A percentile compares a stretch with the other conserved stretches of the same genome.
Evolutionary conservation across 92 coral and sea anemone species (phyloP).

Genomic region (Parazoanthus darwini): DNA sequence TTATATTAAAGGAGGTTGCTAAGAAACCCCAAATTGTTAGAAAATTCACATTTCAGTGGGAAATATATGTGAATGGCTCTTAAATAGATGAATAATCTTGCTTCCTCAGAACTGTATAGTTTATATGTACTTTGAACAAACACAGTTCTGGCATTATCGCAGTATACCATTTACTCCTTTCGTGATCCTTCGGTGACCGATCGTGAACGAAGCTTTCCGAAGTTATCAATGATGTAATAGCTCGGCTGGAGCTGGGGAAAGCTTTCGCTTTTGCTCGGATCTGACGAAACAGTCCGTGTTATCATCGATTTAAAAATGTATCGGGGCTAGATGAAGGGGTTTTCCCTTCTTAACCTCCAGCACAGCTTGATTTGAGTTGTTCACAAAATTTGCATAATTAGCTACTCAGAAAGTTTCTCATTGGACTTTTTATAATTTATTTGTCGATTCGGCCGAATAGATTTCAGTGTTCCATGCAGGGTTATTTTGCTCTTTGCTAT

Average conservation of each 20-base stretch:
- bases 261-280: neutral
- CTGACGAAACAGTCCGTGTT: neutral
- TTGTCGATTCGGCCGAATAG: neutral
- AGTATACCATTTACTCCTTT: neutral
- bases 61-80: too few species aligned
- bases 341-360: neutral
- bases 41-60: too few species aligned
- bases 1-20: neutral
- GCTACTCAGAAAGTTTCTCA: neutral
- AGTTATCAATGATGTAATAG: neutral
- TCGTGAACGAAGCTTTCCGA: neutral
- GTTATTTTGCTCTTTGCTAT: too few species aligned
- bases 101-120: neutral
- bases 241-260: neutral
- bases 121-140: too few species aligned
- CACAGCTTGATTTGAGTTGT: neutral
- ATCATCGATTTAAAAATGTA: neutral
- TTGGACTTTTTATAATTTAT: neutral
- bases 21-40: neutral
- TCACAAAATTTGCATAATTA: neutral
- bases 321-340: neutral
- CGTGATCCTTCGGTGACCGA: neutral
- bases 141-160: neutral
- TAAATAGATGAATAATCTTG: neutral
- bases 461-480: neutral